Evolutionary conservation across 2,797 vertebrate genomes (phyloP), one percentile per base, ranked within the genome.

Genomic region (Melanogrammus aeglefinus): DNA sequence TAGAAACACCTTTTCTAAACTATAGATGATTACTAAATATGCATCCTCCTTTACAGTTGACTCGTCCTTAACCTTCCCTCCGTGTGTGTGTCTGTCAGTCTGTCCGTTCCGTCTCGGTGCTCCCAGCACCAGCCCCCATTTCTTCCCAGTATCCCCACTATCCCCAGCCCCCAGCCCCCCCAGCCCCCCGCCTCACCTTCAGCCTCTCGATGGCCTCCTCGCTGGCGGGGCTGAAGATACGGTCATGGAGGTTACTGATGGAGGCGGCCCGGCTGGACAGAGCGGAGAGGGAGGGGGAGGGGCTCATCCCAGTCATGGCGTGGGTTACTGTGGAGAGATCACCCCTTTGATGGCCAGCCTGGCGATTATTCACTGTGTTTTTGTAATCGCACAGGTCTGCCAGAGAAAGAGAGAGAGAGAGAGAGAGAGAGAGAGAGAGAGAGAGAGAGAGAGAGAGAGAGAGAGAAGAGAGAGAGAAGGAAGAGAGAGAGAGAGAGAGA

Each of bases 261-360:
- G 98, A 99, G 74, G 92, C 96, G 0, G 96, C 97, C 0, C 97
- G 96, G 86, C 97, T 99, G 92, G 98, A 96, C 88, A 99, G 84
- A 81, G 92, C 96, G 0, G 97, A 97, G 66, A 99, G 96, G 14
- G 98, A 97, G 57, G 97, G 97, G 2, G 97, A 99, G 73, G 98
- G 97, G 85, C 98, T 99, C 96, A 99, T 96, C 87, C 97, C 97
- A 9, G 96, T 97, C 86, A 98, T 97, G 87, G 94, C 96, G 31
- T 97, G 94, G 94, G 95, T 96, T 96, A 99, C 98, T 99, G 98
- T 94, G 97, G 96, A 99, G 93, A 99, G 95, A 99, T 96, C 95
- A 97, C 95, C 95, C 93, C 94, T 94, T 94, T 95, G 95, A 95
- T 94, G 96, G 95, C 94, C 91, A 94, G 94, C 92, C 94, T 94